Conservation (phyloP, 1,140 invertebrate genomes). For the Paramacrobiotus metropolitanus region DNA sequence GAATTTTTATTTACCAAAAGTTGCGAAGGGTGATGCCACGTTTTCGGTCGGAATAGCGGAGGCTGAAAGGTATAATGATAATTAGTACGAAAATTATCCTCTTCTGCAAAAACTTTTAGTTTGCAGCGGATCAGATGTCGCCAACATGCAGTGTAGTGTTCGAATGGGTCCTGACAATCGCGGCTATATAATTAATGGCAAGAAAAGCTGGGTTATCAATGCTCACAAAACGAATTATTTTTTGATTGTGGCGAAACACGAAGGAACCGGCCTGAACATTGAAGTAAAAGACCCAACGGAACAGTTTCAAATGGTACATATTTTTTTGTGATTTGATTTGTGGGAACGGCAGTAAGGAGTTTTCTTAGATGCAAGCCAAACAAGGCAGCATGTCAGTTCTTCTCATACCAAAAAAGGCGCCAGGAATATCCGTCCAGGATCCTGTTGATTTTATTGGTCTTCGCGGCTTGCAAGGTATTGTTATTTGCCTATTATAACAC, state of each 20-base stretch:
- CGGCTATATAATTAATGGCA: not conserved
- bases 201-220: constrained; percentile 1
- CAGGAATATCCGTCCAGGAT: not conserved
- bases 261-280: not conserved
- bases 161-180: not conserved
- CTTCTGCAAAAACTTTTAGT: too few relatives aligned
- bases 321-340: too few relatives aligned
- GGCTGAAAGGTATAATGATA: not conserved
- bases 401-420: not conserved
- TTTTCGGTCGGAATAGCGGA: not conserved
- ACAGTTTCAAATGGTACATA: too few relatives aligned
- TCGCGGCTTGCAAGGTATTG: not conserved
- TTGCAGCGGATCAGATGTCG: not conserved
- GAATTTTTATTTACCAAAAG: not conserved
- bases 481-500: too few relatives aligned
- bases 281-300: not conserved
- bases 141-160: not conserved
- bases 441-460: not conserved
- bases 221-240: not conserved
- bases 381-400: not conserved
- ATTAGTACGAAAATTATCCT: too few relatives aligned
- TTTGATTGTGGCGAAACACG: not conserved
- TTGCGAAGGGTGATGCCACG: not conserved
- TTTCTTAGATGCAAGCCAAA: not conserved
- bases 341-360: not conserved